These are phyloP conservation scores for Amphimallon solstitiale DNA, from an alignment of 2,888 invertebrate species.

Conservation along the genomic window DNA sequence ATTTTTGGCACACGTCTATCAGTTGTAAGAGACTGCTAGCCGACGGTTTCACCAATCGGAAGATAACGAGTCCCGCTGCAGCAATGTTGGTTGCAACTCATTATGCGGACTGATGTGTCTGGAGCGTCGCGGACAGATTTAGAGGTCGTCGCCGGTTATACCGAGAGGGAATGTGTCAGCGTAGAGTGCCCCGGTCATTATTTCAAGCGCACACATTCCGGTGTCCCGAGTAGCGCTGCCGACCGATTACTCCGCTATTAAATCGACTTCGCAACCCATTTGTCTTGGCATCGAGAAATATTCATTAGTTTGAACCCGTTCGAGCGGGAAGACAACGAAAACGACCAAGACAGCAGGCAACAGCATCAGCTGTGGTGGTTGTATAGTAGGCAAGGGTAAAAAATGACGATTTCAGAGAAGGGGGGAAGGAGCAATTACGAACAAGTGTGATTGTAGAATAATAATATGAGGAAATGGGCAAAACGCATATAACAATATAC, in stretches of 20 bases:
- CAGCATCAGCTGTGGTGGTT: slow-evolving; percentile 9
- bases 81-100: slow-evolving; percentile 46
- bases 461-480: too few species aligned
- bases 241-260: slow-evolving; percentile 50
- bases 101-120: slow-evolving; percentile 54
- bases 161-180: slow-evolving; percentile 45
- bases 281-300: slow-evolving; percentile 55
- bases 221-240: slow-evolving; percentile 41
- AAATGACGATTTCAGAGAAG: slow-evolving; percentile 13
- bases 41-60: slow-evolving; percentile 36
- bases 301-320: slow-evolving; percentile 54
- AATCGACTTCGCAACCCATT: slow-evolving; percentile 51
- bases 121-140: slow-evolving; percentile 56
- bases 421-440: neutral
- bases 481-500: too few species aligned
- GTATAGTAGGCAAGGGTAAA: slow-evolving; percentile 3
- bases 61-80: slow-evolving; percentile 43
- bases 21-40: neutral
- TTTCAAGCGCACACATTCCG: slow-evolving; percentile 50
- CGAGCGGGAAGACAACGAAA: slow-evolving; percentile 35
- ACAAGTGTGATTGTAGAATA: too few species aligned
- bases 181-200: slow-evolving; percentile 47
- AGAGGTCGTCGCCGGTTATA: slow-evolving; percentile 48
- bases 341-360: slow-evolving; percentile 17
- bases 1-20: slow-evolving; percentile 27